These are phyloP conservation scores for Bombycilla garrulus DNA, from an alignment of 2,113 vertebrate genomes.

Conservation along the genomic window DNA sequence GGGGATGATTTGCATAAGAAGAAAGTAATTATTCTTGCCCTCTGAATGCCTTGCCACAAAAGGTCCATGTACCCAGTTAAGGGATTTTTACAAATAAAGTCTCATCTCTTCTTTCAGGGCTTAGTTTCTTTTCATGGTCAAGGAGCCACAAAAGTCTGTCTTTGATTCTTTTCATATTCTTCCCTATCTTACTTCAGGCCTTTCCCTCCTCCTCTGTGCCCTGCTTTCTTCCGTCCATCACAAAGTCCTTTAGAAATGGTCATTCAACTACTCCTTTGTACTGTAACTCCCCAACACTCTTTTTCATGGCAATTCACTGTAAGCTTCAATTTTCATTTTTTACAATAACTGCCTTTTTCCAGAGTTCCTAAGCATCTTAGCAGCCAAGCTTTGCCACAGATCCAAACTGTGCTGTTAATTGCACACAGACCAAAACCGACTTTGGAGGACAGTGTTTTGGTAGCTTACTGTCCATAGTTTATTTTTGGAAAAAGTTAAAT, in stretches of 20 bases:
- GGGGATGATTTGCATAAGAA: slow-evolving; percentile 9
- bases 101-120: neutral
- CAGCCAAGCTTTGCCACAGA: neutral
- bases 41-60: neutral
- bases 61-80: neutral
- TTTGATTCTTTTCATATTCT: neutral
- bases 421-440: neutral
- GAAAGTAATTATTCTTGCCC: slow-evolving; percentile 21
- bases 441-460: neutral
- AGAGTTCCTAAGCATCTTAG: neutral
- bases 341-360: neutral
- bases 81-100: slow-evolving; percentile 15
- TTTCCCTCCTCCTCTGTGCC: neutral
- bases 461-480: neutral
- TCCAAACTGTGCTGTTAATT: neutral
- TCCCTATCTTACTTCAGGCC: neutral
- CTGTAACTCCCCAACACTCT: neutral
- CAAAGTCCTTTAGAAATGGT: neutral
- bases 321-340: neutral
- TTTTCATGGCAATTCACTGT: neutral
- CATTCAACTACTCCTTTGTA: slow-evolving; percentile 1
- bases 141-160: neutral
- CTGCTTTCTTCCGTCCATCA: neutral
- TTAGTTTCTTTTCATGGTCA: slow-evolving; percentile 12
- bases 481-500: neutral